Base-by-base conservation (phyloP, 2,113 vertebrate genomes). In the Ameiurus melas region DNA sequence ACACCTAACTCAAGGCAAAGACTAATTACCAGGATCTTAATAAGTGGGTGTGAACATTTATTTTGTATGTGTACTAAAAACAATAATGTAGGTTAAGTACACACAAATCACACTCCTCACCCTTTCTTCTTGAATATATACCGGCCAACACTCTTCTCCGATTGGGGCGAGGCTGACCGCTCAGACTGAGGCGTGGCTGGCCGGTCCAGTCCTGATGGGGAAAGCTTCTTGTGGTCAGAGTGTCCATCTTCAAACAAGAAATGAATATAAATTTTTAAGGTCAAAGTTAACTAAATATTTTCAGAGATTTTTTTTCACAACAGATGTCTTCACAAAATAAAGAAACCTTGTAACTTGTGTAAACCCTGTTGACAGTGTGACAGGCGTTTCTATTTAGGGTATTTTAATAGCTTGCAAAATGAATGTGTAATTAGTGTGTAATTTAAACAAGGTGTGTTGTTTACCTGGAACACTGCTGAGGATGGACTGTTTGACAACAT, bases 401-500 rank as follows among this genome's bases (percentile, higher is more conserved):
- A n/a, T n/a, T 4, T 55, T 5, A 19, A 9, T 79, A 60, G 33
- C 17, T 20, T 19, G 16, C 27, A 55, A 80, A 80, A 19, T 19
- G 3, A 80, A 17, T 20, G 57, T 62, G 57, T 39, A 43, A 83
- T 66, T 20, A 87, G 25, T 82, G 43, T 68, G 64, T 7, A 27
- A 43, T 39, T 17, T 60, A 58, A 75, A 75, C 33, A 75, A 71
- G 51, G 20, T 25, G 70, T 78, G 20, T 2, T 33, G 90, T 94
- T 95, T 91, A 99, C 97, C 95, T 92, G 92, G 88, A 7, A 92
- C 94, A 92, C 94, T 97, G 92, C 91, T 97, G 84, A 98, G 93
- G 90, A 99, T 97, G 17, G 97, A 97, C 70, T 97, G 94, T 89
- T 97, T 97, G 91, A 99, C 94, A 87, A 98, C 92, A 84, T 99